Evolutionary conservation across 53 echinoderm and acorn worm species (phyloP).

Genomic region (Mesocentrotus franciscanus): DNA sequence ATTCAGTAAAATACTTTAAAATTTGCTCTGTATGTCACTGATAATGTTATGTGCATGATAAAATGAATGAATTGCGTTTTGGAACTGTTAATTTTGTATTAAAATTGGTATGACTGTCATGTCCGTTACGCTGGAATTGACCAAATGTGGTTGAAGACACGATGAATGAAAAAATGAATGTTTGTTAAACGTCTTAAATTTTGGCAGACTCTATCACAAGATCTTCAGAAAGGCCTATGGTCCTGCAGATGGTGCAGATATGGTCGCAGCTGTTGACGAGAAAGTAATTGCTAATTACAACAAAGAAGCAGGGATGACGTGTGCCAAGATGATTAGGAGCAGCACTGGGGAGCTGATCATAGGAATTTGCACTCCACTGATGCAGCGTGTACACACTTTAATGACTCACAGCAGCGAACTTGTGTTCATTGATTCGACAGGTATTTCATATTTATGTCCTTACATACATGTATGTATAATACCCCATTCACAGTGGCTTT

Average conservation of each 20-base stretch:
- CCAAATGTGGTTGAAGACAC: too few species aligned
- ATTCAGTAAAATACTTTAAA: too few species aligned
- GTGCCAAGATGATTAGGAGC: neutral
- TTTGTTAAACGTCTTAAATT: neutral
- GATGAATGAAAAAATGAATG: neutral
- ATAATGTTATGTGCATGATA: too few species aligned
- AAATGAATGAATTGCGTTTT: too few species aligned
- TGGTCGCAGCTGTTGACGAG: neutral
- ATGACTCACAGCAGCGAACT: slow-evolving; percentile 5
- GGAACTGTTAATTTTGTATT: too few species aligned
- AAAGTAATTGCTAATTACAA: neutral
- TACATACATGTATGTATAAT: too few species aligned
- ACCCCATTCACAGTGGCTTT: too few species aligned
- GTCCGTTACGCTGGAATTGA: too few species aligned
- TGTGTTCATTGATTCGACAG: slow-evolving; percentile 39
- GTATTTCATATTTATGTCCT: neutral
- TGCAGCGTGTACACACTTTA: slow-evolving; percentile 28
- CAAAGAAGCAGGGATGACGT: neutral
- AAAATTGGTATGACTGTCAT: too few species aligned
- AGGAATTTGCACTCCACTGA: slow-evolving; percentile 16
- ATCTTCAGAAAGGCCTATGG: neutral
- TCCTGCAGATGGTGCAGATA: neutral
- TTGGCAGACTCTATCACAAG: slow-evolving; percentile 25
- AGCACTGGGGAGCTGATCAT: slow-evolving; percentile 4
- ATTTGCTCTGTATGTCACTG: too few species aligned